Percentiles rank a stretch among this genome's conserved stretches.
phyloP scores from a whole-genome alignment of 2,797 vertebrate genomes.

The Diglossa cyanea region DNA sequence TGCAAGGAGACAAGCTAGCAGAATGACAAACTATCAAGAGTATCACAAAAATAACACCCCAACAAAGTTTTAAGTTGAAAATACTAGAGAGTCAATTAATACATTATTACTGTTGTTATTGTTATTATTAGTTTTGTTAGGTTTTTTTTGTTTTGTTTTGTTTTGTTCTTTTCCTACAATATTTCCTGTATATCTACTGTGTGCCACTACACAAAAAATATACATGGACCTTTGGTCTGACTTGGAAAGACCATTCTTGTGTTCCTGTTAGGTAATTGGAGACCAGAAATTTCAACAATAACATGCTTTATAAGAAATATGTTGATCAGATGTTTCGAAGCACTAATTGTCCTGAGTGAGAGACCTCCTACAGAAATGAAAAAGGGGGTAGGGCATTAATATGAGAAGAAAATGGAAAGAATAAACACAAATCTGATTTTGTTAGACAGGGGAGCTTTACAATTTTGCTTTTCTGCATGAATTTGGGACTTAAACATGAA shows the following conservation, averaged over 20 bases:
- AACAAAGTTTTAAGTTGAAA: background rate
- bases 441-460: background rate
- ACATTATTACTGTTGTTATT: background rate
- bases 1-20: background rate
- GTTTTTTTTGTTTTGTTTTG: no score
- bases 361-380: background rate
- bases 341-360: background rate
- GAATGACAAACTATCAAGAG: background rate
- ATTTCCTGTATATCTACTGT: background rate
- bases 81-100: background rate
- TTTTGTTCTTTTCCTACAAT: background rate
- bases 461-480: background rate
- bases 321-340: background rate
- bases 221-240: background rate
- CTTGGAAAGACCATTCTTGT: background rate
- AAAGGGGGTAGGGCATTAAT: background rate
- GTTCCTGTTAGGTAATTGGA: background rate
- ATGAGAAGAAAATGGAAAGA: background rate
- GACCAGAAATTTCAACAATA: background rate
- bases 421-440: background rate
- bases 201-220: background rate
- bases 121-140: no score
- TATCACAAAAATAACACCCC: background rate
- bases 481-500: background rate
- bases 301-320: background rate